phyloP scores from a whole-genome alignment of 1,140 invertebrate species.

The Helicoverpa armigera region DNA sequence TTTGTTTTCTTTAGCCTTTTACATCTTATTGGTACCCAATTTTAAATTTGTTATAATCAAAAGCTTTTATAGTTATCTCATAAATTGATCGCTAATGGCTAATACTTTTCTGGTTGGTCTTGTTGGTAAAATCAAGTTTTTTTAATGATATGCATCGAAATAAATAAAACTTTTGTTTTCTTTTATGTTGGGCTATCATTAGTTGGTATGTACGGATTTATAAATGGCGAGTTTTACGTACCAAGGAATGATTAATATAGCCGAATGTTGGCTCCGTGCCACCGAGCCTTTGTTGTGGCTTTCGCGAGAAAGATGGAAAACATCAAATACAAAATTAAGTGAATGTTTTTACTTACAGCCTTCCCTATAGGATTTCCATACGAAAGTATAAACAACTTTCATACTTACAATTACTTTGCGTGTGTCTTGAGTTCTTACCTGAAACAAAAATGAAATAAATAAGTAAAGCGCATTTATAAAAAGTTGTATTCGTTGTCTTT shows the following conservation, averaged over 20 bases:
- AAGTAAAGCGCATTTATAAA: conserved; percentile 1
- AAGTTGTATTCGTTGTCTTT: not conserved
- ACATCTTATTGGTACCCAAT: conserved; percentile 34
- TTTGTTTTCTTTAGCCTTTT: conserved; percentile 35
- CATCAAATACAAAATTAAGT: conserved; percentile 34
- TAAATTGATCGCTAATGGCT: conserved; percentile 52
- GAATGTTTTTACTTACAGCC: conserved; percentile 24
- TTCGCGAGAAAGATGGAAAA: conserved; percentile 58
- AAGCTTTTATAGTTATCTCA: conserved; percentile 47
- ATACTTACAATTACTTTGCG: not conserved
- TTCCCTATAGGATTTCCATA: not conserved
- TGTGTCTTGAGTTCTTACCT: conserved; percentile 61
- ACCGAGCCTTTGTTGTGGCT: conserved; percentile 68
- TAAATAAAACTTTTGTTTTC: conserved; percentile 51
- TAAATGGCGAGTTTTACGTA: conserved; percentile 63
- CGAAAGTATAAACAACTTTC: not conserved
- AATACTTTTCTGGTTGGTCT: conserved; percentile 44
- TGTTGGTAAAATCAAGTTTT: conserved; percentile 39
- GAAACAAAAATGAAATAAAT: conserved; percentile 62
- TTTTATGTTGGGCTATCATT: conserved; percentile 52
- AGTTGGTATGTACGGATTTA: conserved; percentile 59
- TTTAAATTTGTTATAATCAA: conserved; percentile 41
- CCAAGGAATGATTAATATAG: conserved; percentile 69
- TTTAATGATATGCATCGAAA: conserved; percentile 36
- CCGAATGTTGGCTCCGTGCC: conserved; percentile 68